phyloP scores from a whole-genome alignment of 2,113 vertebrate species.

The Penelope pileata region DNA sequence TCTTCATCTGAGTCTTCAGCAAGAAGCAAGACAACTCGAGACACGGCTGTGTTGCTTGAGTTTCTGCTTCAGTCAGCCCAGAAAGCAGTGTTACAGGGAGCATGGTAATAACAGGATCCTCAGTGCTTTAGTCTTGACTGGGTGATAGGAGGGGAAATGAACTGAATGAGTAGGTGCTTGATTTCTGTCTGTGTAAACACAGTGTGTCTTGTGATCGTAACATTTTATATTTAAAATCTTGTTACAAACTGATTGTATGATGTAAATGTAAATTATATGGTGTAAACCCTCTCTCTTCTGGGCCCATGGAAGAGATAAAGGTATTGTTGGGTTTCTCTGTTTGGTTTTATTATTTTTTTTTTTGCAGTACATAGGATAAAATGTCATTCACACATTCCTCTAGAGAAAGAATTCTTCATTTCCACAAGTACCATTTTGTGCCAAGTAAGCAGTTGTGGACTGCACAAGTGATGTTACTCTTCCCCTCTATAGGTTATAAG shows the following conservation, averaged over 20 bases:
- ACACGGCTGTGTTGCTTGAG: not conserved
- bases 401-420: not conserved
- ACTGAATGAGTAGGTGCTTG: not conserved
- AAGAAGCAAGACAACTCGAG: not conserved
- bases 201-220: not conserved
- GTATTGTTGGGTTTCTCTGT: not conserved
- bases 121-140: not conserved
- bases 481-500: not conserved
- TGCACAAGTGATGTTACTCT: fast-evolving
- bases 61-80: not conserved
- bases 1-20: not conserved
- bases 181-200: not conserved
- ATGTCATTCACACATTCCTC: not conserved
- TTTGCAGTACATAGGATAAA: not conserved
- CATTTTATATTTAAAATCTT: not conserved
- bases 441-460: not conserved
- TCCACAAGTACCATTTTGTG: not conserved
- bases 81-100: not conserved
- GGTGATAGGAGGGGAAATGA: not conserved
- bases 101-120: not conserved
- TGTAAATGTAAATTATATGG: not conserved
- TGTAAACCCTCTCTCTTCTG: not conserved
- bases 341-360: not conserved
- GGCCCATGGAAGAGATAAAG: not conserved
- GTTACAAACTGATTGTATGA: not conserved